Conservation (phyloP, 2,797 vertebrate genomes). For the Squalus acanthias region DNA sequence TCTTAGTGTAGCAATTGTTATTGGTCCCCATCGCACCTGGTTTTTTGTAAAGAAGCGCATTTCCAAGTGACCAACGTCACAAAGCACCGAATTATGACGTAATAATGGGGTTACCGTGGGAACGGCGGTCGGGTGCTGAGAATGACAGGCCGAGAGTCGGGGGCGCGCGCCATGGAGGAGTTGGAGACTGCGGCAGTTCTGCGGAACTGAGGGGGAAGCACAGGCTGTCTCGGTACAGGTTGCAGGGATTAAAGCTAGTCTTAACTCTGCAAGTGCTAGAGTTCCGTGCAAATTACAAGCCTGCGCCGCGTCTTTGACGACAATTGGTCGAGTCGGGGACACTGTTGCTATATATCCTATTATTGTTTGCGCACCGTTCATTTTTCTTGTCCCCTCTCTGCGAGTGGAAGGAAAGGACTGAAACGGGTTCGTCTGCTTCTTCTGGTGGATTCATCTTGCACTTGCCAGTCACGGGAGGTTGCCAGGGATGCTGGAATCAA, state of each 20-base stretch:
- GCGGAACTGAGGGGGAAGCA: background rate
- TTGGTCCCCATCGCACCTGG: background rate
- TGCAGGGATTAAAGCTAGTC: background rate
- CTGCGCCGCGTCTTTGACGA: background rate
- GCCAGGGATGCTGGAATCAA: conserved; percentile 60
- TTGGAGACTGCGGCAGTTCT: conserved; percentile 1
- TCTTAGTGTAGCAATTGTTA: background rate
- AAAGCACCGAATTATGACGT: background rate
- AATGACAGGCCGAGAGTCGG: background rate
- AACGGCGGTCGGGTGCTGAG: background rate
- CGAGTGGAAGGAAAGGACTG: background rate
- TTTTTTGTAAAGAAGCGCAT: background rate
- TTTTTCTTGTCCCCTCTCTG: background rate
- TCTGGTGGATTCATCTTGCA: background rate
- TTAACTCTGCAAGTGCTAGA: background rate
- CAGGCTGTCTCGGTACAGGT: background rate
- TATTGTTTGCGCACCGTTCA: background rate
- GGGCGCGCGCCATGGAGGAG: background rate
- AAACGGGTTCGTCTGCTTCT: background rate
- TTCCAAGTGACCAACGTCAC: conserved; percentile 6
- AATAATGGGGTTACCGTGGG: background rate
- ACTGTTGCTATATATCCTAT: background rate
- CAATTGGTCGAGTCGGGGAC: background rate
- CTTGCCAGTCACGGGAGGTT: conserved; percentile 3
- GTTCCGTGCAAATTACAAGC: background rate